Conservation (phyloP, 2,113 vertebrate genomes). For the Dicerorhinus sumatrensis region DNA sequence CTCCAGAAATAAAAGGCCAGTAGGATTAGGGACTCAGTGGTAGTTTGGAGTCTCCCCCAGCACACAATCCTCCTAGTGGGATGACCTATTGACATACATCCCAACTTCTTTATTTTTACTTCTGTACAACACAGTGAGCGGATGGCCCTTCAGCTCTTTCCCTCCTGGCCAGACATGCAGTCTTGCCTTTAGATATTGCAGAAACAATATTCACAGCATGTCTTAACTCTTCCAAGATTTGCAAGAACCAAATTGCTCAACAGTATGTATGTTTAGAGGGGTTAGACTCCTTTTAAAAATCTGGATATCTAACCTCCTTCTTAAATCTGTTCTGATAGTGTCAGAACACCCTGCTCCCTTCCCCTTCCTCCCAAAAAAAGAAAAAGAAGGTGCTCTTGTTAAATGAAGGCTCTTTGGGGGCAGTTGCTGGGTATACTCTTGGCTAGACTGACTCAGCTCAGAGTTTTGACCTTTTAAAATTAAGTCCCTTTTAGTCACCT, state of each 20-base stretch:
- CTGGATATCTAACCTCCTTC: constrained; percentile 40
- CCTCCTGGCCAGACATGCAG: constrained; percentile 82
- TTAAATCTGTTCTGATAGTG: constrained; percentile 56
- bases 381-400: constrained; percentile 72
- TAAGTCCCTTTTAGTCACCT: constrained; percentile 75
- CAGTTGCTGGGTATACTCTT: constrained; percentile 70
- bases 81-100: constrained; percentile 83
- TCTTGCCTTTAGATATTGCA: constrained; percentile 84
- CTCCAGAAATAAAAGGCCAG: constrained; percentile 87
- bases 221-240: constrained; percentile 79
- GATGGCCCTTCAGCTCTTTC: constrained; percentile 85
- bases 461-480: constrained; percentile 80
- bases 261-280: constrained; percentile 80
- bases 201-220: constrained; percentile 78
- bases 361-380: not conserved
- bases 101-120: constrained; percentile 87
- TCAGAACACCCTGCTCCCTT: constrained; percentile 22
- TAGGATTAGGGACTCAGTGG: constrained; percentile 86
- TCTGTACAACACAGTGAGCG: constrained; percentile 85
- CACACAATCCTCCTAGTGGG: constrained; percentile 83
- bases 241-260: constrained; percentile 72
- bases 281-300: constrained; percentile 69
- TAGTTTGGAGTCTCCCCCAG: constrained; percentile 84
- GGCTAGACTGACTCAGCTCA: constrained; percentile 74
- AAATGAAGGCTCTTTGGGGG: constrained; percentile 80